Evolutionary conservation across 2,888 invertebrate species (phyloP), one percentile per base, ranked within the genome.

Genomic region (Drosophila ezoana): DNA sequence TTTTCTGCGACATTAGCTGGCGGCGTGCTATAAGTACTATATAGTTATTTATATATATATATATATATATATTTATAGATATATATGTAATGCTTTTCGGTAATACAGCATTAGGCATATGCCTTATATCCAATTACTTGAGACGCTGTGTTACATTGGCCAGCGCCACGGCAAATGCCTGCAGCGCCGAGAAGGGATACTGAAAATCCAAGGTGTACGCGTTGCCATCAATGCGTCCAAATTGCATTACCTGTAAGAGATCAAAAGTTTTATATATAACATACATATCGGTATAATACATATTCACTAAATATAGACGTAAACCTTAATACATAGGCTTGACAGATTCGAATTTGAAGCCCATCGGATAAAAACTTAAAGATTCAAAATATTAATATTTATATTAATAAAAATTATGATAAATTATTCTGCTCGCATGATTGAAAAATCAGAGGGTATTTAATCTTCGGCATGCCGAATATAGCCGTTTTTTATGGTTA

Each of bases 141-240:
- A 92, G 89, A 75, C 92, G 92, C 86, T 92, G 92, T 47, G 92
- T 92, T 38, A 92, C 92, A 86, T 92, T 92, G 51, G 93, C 92
- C 90, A 99, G 94, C 73, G 99, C 99, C 67, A 99, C 99, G 59
- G 98, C 98, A 93, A 99, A 99, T 64, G 99, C 99, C 93, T 99
- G 99, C 72, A 99, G 95, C 79, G 99, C 98, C 64, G 98, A 98
- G 93, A 99, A 99, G 33, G 99, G 99, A 93, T 98, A 98, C 93
- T 99, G 98, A 93, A 99, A 99, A 94, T 99, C 99, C 90, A 99
- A 93, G 0, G 99, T 99, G 93, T 99, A 99, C 45, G 99, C 98
- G 92, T 99, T 99, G 85, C 97, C 98, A 93, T 99, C 99, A 87
- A 99, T 99, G 68, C 99, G 95, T 11, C 99, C 99, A 93, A 99